phyloP scores from a whole-genome alignment of 2,797 vertebrate species.

The Ibycter americanus region DNA sequence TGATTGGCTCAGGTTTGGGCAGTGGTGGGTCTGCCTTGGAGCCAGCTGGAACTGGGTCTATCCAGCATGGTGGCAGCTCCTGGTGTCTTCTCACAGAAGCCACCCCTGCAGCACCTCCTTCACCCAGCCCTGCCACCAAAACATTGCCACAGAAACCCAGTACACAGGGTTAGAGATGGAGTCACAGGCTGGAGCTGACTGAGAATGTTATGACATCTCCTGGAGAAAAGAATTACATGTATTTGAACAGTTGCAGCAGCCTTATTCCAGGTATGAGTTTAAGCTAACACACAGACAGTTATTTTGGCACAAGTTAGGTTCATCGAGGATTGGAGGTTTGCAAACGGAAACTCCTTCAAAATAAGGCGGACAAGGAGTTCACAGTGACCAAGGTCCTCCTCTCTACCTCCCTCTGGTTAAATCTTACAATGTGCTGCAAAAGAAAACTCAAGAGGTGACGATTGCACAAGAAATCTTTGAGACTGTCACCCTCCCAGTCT shows the following conservation, averaged over 20 bases:
- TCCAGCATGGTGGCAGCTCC: not conserved
- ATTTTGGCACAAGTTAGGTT: not conserved
- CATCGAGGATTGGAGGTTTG: not conserved
- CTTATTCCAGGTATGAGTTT: not conserved
- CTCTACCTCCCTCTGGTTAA: not conserved
- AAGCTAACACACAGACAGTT: not conserved
- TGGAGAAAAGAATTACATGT: not conserved
- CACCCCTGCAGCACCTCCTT: not conserved
- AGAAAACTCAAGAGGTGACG: not conserved
- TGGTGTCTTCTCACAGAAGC: not conserved
- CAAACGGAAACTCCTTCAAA: not conserved
- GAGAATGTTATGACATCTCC: not conserved
- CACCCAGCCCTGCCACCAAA: not conserved
- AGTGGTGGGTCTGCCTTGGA: not conserved
- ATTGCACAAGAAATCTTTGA: not conserved
- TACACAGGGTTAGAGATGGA: not conserved
- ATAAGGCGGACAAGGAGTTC: not conserved
- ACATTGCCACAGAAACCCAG: fast-evolving
- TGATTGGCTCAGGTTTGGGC: not conserved
- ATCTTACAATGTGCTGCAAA: not conserved
- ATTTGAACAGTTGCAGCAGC: not conserved
- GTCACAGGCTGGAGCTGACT: not conserved
- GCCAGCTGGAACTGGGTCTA: not conserved
- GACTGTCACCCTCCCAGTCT: not conserved
- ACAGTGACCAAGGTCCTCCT: not conserved